Evolutionary conservation across 92 coral and sea anemone species (phyloP).

Genomic region (Epizoanthus illoricatus): DNA sequence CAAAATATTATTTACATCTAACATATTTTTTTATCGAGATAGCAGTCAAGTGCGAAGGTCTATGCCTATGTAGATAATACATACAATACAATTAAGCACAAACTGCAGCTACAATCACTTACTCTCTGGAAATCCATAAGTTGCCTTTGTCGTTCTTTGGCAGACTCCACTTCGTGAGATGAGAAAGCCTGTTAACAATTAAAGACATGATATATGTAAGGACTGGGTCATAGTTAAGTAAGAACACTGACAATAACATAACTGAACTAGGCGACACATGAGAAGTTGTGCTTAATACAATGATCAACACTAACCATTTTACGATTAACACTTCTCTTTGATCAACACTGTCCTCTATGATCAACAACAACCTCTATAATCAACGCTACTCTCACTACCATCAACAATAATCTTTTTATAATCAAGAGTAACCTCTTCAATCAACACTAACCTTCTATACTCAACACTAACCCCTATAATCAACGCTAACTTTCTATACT

Average conservation of each 20-base stretch:
- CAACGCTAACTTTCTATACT: background rate
- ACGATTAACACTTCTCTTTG: background rate
- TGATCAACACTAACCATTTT: background rate
- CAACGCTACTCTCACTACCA: too few relatives aligned
- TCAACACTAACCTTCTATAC: background rate
- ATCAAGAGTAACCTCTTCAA: background rate
- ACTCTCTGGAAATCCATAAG: conserved; percentile 75
- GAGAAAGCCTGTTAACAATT: conserved; percentile 72
- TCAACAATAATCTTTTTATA: background rate
- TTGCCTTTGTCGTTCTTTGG: conserved; percentile 72
- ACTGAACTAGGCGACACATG: too few relatives aligned
- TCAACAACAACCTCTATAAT: background rate
- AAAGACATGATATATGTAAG: background rate
- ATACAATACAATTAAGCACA: background rate
- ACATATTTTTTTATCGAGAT: conserved; percentile 2
- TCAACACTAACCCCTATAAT: background rate
- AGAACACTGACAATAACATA: too few relatives aligned
- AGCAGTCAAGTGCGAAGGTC: too few relatives aligned
- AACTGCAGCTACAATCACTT: conserved; percentile 22
- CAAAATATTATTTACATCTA: too few relatives aligned
- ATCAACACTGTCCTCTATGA: background rate
- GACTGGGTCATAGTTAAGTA: background rate
- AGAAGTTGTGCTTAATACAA: background rate
- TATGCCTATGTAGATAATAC: background rate
- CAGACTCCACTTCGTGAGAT: conserved; percentile 67